Base-by-base conservation (phyloP, 1,140 invertebrate species). In the Zaprionus nigranus region DNA sequence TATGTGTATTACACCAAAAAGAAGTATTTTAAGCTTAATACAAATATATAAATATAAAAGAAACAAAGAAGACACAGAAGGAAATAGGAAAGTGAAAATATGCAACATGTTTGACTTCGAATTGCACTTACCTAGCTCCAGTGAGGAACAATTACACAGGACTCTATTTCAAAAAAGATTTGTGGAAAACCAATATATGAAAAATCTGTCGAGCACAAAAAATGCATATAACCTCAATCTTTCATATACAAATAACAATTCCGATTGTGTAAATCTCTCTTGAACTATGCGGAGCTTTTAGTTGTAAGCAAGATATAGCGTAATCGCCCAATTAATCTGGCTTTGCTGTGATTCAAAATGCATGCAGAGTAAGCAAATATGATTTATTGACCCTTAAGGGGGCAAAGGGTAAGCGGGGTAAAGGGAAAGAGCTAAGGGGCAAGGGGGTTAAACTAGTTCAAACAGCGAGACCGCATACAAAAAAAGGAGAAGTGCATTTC, bases 251-350 rank as follows among this genome's bases (percentile, higher is more conserved):
- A 34, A 11, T 34, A 40, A 6, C 5, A n/a, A n/a, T 40, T n/a
- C 1, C 38, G 6, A n/a, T 40, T 34, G 30, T 30, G 30, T 34
- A 34, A 34, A 34, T n/a, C 15, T 40, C 15, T 11, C 30, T 34
- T 40, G n/a, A 2, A 46, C 17, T 46, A 1, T 17, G 40, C 7
- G 20, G n/a, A 17, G n/a, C n/a, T 34, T 34, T 34, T 34, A 34
- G 30, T 34, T 34, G 9, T 9, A 17, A 17, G 40, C 2, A 2
- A 46, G n/a, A 17, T 46, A 17, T 46, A 20, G 40, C 40, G 17
- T 17, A 46, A 46, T 46, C 20, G 20, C 20, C 9, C 61, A 36
- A 63, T 53, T 53, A 63, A 53, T 53, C 49, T 30, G 20, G 20
- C 61, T 53, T 5, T 49, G 2, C 15, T 0, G 15, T 17, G 24